Conservation (phyloP, 2,888 invertebrate genomes). For the Latrodectus hesperus region DNA sequence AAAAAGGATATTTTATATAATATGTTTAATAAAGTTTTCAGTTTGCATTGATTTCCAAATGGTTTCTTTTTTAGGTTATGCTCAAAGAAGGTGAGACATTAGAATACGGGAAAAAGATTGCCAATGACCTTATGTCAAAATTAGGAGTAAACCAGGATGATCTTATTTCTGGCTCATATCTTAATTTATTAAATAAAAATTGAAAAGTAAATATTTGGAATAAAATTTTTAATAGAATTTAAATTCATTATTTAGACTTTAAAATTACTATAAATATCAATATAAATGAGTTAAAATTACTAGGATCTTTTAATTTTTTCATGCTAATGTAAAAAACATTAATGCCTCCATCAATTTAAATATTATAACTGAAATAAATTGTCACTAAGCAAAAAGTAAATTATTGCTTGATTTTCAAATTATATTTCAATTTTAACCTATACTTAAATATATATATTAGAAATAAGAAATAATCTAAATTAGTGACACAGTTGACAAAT, state of each 20-base stretch:
- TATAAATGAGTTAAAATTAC: not conserved
- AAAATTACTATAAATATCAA: not conserved
- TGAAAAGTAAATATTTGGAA: not conserved
- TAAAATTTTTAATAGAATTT: not conserved
- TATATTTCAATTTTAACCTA: no score
- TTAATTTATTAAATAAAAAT: constrained; percentile 79
- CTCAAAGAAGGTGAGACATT: constrained; percentile 81
- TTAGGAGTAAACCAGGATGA: constrained; percentile 81
- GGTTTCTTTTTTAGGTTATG: constrained; percentile 78
- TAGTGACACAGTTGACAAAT: no score
- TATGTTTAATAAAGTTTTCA: no score
- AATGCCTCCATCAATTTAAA: no score
- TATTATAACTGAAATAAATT: no score
- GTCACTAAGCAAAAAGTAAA: no score
- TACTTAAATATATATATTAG: no score
- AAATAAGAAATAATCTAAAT: no score
- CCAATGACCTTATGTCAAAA: constrained; percentile 81
- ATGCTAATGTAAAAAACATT: no score
- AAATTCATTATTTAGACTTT: not conserved
- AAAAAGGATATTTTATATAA: no score
- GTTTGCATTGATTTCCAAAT: not conserved
- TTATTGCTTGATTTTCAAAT: no score
- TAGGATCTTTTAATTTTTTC: no score
- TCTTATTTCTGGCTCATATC: constrained; percentile 84
- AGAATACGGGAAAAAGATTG: constrained; percentile 83